Conservation (phyloP, 1,140 invertebrate species). For the Aphaenogaster ashmeadi region DNA sequence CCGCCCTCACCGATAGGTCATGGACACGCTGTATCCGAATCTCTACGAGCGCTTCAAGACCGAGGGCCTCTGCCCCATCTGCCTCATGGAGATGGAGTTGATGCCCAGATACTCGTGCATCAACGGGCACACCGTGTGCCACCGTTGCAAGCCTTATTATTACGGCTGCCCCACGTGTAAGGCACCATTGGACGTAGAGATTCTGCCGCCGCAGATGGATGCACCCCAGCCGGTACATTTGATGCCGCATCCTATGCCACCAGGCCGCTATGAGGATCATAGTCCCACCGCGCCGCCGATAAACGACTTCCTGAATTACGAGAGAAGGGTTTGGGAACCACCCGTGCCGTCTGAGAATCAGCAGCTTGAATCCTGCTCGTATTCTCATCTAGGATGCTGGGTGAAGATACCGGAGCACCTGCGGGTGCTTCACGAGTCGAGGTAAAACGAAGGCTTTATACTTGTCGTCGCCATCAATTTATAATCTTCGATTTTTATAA, state of each 20-base stretch:
- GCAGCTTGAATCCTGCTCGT: conserved; percentile 75
- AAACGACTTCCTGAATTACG: conserved; percentile 73
- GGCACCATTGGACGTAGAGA: conserved; percentile 68
- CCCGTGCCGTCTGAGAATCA: conserved; percentile 62
- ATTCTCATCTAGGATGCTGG: conserved; percentile 81
- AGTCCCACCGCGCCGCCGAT: conserved; percentile 73
- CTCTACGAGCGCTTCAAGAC: conserved; percentile 77
- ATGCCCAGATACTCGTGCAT: conserved; percentile 76
- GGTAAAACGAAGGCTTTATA: conserved; percentile 66
- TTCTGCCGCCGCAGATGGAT: conserved; percentile 33
- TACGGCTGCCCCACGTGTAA: conserved; percentile 79
- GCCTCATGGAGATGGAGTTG: conserved; percentile 78
- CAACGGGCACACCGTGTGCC: conserved; percentile 79
- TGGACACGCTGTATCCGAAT: conserved; percentile 80
- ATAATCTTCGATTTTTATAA: background rate
- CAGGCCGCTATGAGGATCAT: background rate
- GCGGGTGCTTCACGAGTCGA: conserved; percentile 79
- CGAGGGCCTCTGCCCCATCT: conserved; percentile 82
- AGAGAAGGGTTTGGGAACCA: conserved; percentile 65
- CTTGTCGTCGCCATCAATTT: background rate
- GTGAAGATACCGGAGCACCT: conserved; percentile 79
- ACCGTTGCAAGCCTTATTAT: conserved; percentile 83
- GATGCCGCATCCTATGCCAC: conserved; percentile 71
- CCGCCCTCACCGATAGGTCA: conserved; percentile 52
- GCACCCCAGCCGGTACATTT: conserved; percentile 63